Percentiles rank a stretch among this genome's conserved stretches.
These are phyloP conservation scores for Myrmecobius fasciatus DNA, from an alignment of 2,113 vertebrate species.

Conservation along the genomic window DNA sequence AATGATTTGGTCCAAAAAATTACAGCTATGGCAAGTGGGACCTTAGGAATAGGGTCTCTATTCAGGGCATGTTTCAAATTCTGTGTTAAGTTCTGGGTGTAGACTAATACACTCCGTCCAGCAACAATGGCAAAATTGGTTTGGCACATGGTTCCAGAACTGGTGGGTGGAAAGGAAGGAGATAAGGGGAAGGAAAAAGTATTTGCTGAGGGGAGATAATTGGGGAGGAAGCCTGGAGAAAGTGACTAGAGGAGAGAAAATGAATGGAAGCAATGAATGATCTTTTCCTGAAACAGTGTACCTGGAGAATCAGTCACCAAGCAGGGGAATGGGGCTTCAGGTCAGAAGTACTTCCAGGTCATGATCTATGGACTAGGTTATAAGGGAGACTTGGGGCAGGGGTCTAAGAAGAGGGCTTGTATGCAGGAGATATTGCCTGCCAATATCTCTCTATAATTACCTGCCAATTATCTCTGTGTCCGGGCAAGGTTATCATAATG, in stretches of 20 bases:
- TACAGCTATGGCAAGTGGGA: not conserved
- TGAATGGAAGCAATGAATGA: not conserved
- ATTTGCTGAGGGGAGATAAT: not conserved
- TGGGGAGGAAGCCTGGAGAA: not conserved
- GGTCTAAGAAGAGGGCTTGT: not conserved
- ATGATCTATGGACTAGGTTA: not conserved
- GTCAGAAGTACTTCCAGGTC: not conserved
- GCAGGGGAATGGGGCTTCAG: not conserved
- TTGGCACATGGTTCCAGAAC: not conserved
- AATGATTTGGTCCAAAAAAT: not conserved
- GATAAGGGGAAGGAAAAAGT: not conserved
- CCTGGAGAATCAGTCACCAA: not conserved
- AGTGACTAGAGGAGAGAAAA: not conserved
- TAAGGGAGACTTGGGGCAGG: not conserved
- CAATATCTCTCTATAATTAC: not conserved
- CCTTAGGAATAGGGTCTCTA: not conserved
- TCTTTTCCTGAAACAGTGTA: not conserved
- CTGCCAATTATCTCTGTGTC: not conserved
- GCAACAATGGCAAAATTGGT: not conserved
- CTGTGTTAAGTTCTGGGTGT: not conserved
- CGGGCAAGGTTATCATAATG: rapidly evolving
- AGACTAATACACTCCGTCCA: not conserved
- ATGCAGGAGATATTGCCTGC: not conserved
- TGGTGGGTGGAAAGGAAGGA: not conserved
- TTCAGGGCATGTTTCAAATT: not conserved